phyloP scores from a whole-genome alignment of 1,140 invertebrate genomes.

The Heliconius hermathena region DNA sequence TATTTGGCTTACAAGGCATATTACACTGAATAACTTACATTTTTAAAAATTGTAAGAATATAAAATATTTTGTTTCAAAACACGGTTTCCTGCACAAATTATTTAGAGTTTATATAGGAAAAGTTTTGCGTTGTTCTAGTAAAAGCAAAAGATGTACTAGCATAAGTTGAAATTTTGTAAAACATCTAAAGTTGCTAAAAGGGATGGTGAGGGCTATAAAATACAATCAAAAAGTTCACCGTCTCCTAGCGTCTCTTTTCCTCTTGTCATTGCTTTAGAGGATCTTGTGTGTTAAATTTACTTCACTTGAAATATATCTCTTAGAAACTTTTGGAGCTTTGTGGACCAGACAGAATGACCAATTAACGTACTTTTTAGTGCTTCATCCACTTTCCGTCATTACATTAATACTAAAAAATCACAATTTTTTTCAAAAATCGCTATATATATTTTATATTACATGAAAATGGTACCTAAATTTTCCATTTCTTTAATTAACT shows the following conservation, averaged over 20 bases:
- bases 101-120: constrained; percentile 5
- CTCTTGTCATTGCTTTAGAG: background rate
- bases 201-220: constrained; percentile 2
- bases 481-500: background rate
- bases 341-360: background rate
- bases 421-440: no score
- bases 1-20: no score
- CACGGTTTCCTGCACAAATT: background rate
- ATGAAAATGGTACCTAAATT: no score
- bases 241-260: background rate
- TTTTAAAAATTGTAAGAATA: background rate
- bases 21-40: no score
- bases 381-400: background rate
- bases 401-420: no score
- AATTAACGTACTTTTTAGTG: background rate
- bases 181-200: constrained; percentile 3
- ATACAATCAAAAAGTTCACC: background rate
- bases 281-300: background rate
- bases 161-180: background rate
- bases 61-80: background rate
- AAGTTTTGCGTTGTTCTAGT: background rate
- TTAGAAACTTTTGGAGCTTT: background rate
- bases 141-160: background rate
- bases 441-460: no score
- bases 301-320: no score